Conservation (phyloP, 2,888 invertebrate genomes). For the Ormyrus nitidulus region DNA sequence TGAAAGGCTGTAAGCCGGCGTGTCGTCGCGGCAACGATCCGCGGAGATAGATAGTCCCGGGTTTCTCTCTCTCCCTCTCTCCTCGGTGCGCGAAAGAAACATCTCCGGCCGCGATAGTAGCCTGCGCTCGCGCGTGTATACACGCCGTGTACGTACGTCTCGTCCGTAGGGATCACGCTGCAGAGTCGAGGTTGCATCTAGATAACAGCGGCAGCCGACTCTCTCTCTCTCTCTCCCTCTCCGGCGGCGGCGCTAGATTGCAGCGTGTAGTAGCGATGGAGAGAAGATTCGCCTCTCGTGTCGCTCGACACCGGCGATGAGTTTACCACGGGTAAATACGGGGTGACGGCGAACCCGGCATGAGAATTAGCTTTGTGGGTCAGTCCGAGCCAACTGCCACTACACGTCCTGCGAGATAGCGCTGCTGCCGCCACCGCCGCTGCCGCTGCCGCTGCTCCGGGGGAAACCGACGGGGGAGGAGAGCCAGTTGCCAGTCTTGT, state of each 20-base stretch:
- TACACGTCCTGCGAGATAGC: too few species aligned
- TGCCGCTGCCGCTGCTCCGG: background rate
- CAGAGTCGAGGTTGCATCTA: background rate
- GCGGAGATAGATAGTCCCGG: background rate
- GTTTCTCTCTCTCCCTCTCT: background rate
- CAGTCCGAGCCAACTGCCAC: conserved; percentile 20
- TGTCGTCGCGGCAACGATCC: background rate
- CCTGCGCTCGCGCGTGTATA: background rate
- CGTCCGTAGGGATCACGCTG: background rate
- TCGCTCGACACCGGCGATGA: conserved; percentile 13
- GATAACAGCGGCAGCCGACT: background rate
- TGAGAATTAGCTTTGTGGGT: conserved; percentile 59
- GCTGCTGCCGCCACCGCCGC: background rate
- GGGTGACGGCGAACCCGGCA: conserved; percentile 48
- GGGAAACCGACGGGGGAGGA: background rate
- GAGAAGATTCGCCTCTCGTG: background rate
- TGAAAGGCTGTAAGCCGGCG: background rate
- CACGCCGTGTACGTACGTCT: background rate
- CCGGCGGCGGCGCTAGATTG: background rate
- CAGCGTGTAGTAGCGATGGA: background rate
- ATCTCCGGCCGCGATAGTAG: background rate
- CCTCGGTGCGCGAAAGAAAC: background rate
- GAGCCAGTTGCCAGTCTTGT: conserved; percentile 17
- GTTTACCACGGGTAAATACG: conserved; percentile 59
- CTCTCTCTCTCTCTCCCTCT: background rate